Percentiles rank a stretch among this genome's conserved stretches.
Evolutionary conservation across 1,140 invertebrate genomes (phyloP).

Genomic region (Eupristina koningsbergeri): DNA sequence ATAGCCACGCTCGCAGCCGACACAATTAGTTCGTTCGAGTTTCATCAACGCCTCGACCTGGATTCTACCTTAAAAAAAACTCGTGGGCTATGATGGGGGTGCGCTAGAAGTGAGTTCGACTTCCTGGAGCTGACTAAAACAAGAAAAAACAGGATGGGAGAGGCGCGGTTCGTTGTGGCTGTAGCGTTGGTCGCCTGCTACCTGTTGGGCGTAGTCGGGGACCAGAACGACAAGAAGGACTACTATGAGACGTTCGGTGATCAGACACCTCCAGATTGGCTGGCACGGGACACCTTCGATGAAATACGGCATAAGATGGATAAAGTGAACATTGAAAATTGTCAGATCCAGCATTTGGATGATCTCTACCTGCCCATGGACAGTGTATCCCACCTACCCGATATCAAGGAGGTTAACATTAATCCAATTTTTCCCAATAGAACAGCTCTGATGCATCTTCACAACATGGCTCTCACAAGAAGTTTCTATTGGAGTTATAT

Average conservation of each 20-base stretch:
- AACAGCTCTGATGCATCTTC: conserved; percentile 92
- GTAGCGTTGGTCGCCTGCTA: conserved; percentile 63
- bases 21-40: background rate
- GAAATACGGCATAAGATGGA: conserved; percentile 87
- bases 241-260: conserved; percentile 21
- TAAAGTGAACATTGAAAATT: conserved; percentile 88
- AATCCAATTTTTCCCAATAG: conserved; percentile 96
- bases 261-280: conserved; percentile 87
- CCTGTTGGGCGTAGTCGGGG: conserved; percentile 75
- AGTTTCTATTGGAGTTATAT: conserved; percentile 98
- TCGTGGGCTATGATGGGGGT: background rate
- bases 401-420: conserved; percentile 95
- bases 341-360: conserved; percentile 86
- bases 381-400: conserved; percentile 91
- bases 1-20: background rate
- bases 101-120: background rate
- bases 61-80: background rate
- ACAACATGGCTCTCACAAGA: conserved; percentile 95
- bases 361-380: conserved; percentile 89
- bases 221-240: conserved; percentile 40
- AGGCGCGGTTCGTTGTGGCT: conserved; percentile 23
- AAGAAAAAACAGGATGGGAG: background rate
- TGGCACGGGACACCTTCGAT: conserved; percentile 89
- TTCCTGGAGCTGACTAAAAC: background rate
- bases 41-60: background rate